Conservation (phyloP, 2,797 vertebrate species). For the Fratercula arctica region DNA sequence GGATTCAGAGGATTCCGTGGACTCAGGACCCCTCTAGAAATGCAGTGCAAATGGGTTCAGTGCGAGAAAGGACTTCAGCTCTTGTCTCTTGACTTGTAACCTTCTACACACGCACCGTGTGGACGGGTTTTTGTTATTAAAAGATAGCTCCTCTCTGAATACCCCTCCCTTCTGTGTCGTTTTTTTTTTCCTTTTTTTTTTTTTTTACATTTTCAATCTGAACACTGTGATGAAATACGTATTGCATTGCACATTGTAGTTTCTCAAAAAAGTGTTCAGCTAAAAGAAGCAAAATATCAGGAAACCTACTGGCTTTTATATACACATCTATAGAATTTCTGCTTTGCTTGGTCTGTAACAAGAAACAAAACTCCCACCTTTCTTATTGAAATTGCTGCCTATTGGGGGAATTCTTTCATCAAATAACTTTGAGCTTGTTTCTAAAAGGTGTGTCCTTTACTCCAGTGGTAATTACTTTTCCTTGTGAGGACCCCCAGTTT, state of each 20-base stretch:
- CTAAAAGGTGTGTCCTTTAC: not conserved
- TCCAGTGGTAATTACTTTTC: not conserved
- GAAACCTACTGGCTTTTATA: not conserved
- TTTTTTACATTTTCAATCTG: not conserved
- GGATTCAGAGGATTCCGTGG: not conserved
- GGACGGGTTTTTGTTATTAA: not conserved
- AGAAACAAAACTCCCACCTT: not conserved
- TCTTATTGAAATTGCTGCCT: not conserved
- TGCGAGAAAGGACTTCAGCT: not conserved
- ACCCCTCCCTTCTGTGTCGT: accelerated
- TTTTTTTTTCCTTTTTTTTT: not conserved
- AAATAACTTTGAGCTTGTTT: not conserved
- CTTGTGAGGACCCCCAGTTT: not conserved
- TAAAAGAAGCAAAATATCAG: not conserved
- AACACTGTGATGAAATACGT: not conserved
- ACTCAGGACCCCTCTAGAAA: not conserved
- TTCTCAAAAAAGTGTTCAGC: not conserved
- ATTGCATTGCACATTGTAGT: not conserved
- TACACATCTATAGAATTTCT: not conserved
- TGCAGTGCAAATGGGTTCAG: accelerated
- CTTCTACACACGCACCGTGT: not conserved
- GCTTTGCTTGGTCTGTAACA: not conserved
- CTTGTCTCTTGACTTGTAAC: not conserved
- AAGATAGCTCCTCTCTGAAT: not conserved
- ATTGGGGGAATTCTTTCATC: not conserved